phyloP scores from a whole-genome alignment of 2,113 vertebrate genomes.

The Channa argus region DNA sequence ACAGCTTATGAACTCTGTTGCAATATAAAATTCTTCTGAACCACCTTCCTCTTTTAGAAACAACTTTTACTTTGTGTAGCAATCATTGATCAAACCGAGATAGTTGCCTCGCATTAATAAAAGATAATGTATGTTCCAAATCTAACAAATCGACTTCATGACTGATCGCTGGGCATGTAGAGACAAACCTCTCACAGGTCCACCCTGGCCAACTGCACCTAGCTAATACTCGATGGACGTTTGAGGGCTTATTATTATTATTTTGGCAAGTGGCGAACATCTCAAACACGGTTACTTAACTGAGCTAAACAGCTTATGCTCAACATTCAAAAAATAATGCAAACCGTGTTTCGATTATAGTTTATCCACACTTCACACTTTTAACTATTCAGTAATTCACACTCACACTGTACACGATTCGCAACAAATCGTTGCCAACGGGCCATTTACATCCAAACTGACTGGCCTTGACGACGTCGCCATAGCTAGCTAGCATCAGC shows the following conservation, averaged over 20 bases:
- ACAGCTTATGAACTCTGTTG: not conserved
- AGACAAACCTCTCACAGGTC: conserved; percentile 46
- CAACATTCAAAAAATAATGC: not conserved
- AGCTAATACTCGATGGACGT: conserved; percentile 1
- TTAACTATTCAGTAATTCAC: not conserved
- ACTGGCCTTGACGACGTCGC: conserved; percentile 70
- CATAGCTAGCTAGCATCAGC: conserved; percentile 74
- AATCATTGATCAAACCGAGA: not conserved
- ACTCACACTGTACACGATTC: not conserved
- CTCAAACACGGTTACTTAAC: conserved; percentile 10
- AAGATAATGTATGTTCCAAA: not conserved
- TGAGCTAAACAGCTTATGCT: conserved; percentile 21
- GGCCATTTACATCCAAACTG: conserved; percentile 44
- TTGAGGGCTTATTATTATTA: not conserved
- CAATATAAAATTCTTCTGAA: not conserved
- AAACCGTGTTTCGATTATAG: not conserved
- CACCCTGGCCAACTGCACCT: not conserved
- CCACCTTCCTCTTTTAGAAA: not conserved
- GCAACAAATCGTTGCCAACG: not conserved
- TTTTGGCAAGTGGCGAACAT: conserved; percentile 13
- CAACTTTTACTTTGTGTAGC: not conserved
- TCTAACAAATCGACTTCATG: not conserved
- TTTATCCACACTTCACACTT: not conserved
- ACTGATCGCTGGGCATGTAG: conserved; percentile 60
- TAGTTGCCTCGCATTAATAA: not conserved